Evolutionary conservation across 2,797 vertebrate species (phyloP), one percentile per base, ranked within the genome.

Genomic region (Pipistrellus kuhlii): DNA sequence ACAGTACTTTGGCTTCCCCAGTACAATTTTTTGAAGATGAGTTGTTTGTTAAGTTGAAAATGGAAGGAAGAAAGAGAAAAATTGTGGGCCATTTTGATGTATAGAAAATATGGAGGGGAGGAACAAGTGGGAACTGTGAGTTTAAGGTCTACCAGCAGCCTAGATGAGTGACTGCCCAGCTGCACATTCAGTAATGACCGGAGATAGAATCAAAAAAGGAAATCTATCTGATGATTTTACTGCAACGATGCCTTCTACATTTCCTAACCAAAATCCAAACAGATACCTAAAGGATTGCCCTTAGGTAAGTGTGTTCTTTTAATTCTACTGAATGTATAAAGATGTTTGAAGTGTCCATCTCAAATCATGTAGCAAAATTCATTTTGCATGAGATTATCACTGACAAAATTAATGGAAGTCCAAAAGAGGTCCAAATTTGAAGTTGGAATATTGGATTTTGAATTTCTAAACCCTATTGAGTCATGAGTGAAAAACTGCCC

Each of bases 211-310:
- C 6, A 53, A 53, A 94, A 90, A 87, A 92, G 53, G 86, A 92
- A 94, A 94, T 76, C 25, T 92, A 80, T 91, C 83, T 85, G 69
- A 95, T 87, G 62, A 20, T 90, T 96, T 97, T 97, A 94, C 62
- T 95, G 80, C 89, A 94, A 21, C 90, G 83, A 96, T 46, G 91
- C 48, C 96, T 84, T 95, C 62, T 90, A 90, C 41, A 23, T 96
- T 96, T 94, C 32, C 72, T 94, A 94, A 93, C 10, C 71, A 88
- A 96, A 98, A 92, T 96, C 44, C 88, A 96, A 97, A 96, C 41
- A 25, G 5, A 44, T 96, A 95, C 48, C 3, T 87, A 96, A 94
- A 20, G 72, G 25, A 71, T 41, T 96, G 94, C 95, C 62, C 11
- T 91, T 84, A 97, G 59, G 81, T 44, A 95, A 97, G n/a, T 32